Conservation (phyloP, 2,113 vertebrate genomes). For the Periophthalmodon schlosseri region DNA sequence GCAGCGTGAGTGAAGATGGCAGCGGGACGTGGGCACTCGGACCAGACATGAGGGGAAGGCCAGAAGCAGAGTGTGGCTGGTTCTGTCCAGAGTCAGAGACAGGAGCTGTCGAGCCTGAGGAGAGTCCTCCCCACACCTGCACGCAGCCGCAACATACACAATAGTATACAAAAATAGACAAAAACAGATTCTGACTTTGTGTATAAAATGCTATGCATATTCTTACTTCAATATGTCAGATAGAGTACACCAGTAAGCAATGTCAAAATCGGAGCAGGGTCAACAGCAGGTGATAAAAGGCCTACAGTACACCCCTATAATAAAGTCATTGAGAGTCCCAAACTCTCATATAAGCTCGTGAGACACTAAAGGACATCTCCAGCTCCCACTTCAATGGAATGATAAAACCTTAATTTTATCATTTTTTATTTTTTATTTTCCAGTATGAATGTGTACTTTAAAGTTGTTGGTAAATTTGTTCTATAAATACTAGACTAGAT, state of each 20-base stretch:
- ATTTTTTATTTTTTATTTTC: too few species aligned
- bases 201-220: too few species aligned
- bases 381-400: too few species aligned
- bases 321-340: neutral
- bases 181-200: too few species aligned
- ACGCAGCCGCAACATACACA: neutral
- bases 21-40: conserved; percentile 88
- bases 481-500: neutral
- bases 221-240: too few species aligned
- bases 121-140: conserved; percentile 83
- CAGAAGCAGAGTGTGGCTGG: conserved; percentile 85
- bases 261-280: too few species aligned
- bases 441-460: too few species aligned
- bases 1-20: conserved; percentile 91
- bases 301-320: neutral
- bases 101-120: conserved; percentile 83
- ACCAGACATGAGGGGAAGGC: conserved; percentile 91
- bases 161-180: neutral
- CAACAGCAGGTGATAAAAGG: too few species aligned
- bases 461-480: too few species aligned
- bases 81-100: conserved; percentile 87
- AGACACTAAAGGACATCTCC: neutral
- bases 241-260: too few species aligned
- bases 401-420: too few species aligned
- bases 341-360: neutral